Base-by-base conservation (phyloP, 2,797 vertebrate genomes). In the Acipenser ruthenus region DNA sequence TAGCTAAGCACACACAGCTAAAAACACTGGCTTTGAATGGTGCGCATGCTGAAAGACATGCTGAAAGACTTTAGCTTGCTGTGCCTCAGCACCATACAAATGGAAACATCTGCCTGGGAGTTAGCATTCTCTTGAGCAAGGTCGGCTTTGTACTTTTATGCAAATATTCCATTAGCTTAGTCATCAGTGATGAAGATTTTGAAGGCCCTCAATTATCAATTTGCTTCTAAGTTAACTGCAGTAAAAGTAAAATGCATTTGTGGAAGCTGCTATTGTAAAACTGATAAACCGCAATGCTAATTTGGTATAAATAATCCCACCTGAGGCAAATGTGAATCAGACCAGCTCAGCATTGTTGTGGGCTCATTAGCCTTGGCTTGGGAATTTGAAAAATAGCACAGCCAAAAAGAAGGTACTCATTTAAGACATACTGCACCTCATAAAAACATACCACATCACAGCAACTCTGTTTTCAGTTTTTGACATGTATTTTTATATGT, bases 361-460 rank as follows among this genome's bases (percentile, higher is more conserved):
- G 64, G 65, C 62, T 69, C 62, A 72, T 72, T 70, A 68, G 3
- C 64, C 7, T 12, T 10, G 23, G 55, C 15, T 66, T 49, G 66
- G 51, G 55, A 62, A 63, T 67, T 47, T 11, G 53, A 61, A 62
- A 60, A 50, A 60, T 63, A 58, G 62, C 47, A 60, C 64, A 62
- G 50, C 49, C 23, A 49, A 37, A 48, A 8, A 59, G 53, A 65
- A 62, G 64, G 72, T 49, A 66, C 62, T 37, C 37, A 37, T 37
- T 60, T 37, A 37, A 60, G 58, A 66, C 62, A 65, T 70, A n/a
- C 7, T n/a, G 11, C 55, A 58, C 10, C 2, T 7, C 12, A 11
- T 58, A n/a, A 58, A 6, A n/a, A 6, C 11, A 12, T 58, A n/a
- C 11, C 9, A 18, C 55, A 58, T 68, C 67, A 70, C 48, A 63